A percentile compares a stretch with the other conserved stretches of the same genome.
Conservation (phyloP, 2,113 vertebrate genomes). For the Dinomys branickii region DNA sequence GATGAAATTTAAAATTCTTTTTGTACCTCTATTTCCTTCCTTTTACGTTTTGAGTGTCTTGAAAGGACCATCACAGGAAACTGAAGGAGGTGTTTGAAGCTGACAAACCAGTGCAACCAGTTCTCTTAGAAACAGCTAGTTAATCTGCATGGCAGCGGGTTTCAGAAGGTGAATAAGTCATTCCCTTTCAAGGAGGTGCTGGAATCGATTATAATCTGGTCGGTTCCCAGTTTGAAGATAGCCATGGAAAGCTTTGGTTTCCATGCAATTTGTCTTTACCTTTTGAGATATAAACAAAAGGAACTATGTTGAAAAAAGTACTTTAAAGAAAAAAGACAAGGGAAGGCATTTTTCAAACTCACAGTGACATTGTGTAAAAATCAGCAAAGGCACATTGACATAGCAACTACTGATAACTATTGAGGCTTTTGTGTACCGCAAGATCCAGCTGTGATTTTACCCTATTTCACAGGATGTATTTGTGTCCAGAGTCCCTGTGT, state of each 20-base stretch:
- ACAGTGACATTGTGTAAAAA: slow-evolving; percentile 32
- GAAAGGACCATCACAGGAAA: not conserved
- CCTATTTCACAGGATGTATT: not conserved
- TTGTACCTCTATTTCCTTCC: not conserved
- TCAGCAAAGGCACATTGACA: not conserved
- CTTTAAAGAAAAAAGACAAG: slow-evolving; percentile 20
- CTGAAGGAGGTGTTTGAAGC: not conserved
- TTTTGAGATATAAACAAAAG: slow-evolving; percentile 18
- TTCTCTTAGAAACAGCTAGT: slow-evolving; percentile 18
- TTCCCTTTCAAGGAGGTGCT: not conserved
- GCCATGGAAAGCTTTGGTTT: slow-evolving; percentile 30
- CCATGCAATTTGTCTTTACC: slow-evolving; percentile 6
- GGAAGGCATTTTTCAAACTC: slow-evolving; percentile 33
- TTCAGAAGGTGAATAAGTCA: slow-evolving; percentile 18
- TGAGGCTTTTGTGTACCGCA: not conserved
- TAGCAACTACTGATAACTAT: not conserved
- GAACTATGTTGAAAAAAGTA: not conserved
- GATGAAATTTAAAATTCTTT: slow-evolving; percentile 13
- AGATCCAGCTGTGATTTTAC: not conserved
- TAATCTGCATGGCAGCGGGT: slow-evolving; percentile 20
- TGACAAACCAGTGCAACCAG: not conserved
- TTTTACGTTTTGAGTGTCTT: not conserved
- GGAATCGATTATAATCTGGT: not conserved
- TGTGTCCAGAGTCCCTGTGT: not conserved
- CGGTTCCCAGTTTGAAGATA: not conserved